phyloP scores from a whole-genome alignment of 2,888 invertebrate species.

The Punctoribates punctum region DNA sequence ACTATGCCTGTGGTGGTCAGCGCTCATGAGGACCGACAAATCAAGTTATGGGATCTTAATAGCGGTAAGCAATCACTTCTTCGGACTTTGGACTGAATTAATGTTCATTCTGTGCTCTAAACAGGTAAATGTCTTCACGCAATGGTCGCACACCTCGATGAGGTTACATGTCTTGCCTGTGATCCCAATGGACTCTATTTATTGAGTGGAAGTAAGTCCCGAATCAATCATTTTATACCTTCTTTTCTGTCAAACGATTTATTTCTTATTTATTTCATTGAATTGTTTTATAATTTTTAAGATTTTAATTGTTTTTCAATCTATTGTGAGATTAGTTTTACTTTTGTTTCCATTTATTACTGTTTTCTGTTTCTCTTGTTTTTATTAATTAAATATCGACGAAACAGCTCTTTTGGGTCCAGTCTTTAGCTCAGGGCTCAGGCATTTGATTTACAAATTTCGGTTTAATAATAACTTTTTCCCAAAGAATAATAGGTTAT shows the following conservation, averaged over 20 bases:
- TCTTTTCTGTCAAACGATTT: not conserved
- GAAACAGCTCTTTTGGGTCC: not conserved
- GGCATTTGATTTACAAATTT: too few species aligned
- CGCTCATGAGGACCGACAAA: slow-evolving; percentile 96
- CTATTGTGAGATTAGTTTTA: not conserved
- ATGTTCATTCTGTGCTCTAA: slow-evolving; percentile 44
- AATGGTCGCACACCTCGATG: slow-evolving; percentile 98
- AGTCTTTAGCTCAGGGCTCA: not conserved
- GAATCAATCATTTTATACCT: not conserved
- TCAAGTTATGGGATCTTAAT: slow-evolving; percentile 96
- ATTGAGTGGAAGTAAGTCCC: slow-evolving; percentile 78
- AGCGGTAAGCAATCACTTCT: slow-evolving; percentile 54
- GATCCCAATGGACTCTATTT: slow-evolving; percentile 98
- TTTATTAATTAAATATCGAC: not conserved
- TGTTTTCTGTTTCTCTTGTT: too few species aligned
- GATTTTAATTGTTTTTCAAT: not conserved
- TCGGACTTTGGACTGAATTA: not conserved
- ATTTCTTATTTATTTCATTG: not conserved
- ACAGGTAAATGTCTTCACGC: slow-evolving; percentile 90
- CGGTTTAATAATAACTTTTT: not conserved
- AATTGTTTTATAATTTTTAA: too few species aligned
- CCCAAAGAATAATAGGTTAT: too few species aligned
- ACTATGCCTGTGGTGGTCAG: slow-evolving; percentile 92
- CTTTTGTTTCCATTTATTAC: not conserved
- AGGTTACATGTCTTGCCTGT: slow-evolving; percentile 94